Conservation (phyloP, 23 tunicate genomes). For the Diplosoma virens region DNA sequence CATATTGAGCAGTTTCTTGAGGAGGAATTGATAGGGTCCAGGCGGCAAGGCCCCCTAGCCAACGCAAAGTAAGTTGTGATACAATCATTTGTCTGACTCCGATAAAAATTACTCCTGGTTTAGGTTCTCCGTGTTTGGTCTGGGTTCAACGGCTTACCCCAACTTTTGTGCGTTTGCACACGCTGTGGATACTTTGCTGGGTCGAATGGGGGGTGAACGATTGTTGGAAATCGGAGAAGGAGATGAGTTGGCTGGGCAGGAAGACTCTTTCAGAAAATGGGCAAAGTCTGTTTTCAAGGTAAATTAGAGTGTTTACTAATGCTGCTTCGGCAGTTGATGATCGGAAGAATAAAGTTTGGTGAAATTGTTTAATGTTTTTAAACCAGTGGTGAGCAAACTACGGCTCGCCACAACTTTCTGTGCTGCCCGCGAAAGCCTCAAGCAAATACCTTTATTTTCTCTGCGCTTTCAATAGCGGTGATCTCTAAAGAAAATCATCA, state of each 20-base stretch:
- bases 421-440: too few species aligned
- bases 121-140: slow-evolving; percentile 87
- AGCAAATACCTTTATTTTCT: too few species aligned
- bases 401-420: too few species aligned
- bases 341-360: too few species aligned
- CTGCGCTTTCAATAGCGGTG: too few species aligned
- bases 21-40: neutral
- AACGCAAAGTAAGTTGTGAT: slow-evolving; percentile 74
- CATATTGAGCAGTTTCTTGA: neutral
- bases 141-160: slow-evolving; percentile 91
- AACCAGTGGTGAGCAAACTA: too few species aligned
- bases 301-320: too few species aligned
- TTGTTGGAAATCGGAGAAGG: slow-evolving; percentile 91
- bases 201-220: slow-evolving; percentile 72
- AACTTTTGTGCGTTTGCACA: slow-evolving; percentile 92
- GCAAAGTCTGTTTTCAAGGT: slow-evolving; percentile 64
- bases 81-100: too few species aligned
- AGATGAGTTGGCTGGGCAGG: slow-evolving; percentile 91
- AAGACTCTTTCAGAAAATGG: slow-evolving; percentile 76
- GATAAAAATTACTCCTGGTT: neutral
- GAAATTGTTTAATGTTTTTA: too few species aligned
- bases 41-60: slow-evolving; percentile 47
- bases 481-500: too few species aligned
- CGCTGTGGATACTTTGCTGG: slow-evolving; percentile 78
- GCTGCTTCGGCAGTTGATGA: too few species aligned